A percentile compares a stretch with the other conserved stretches of the same genome.
Evolutionary conservation across 1,140 invertebrate species (phyloP).

Genomic region (Cyphomyrmex costatus): DNA sequence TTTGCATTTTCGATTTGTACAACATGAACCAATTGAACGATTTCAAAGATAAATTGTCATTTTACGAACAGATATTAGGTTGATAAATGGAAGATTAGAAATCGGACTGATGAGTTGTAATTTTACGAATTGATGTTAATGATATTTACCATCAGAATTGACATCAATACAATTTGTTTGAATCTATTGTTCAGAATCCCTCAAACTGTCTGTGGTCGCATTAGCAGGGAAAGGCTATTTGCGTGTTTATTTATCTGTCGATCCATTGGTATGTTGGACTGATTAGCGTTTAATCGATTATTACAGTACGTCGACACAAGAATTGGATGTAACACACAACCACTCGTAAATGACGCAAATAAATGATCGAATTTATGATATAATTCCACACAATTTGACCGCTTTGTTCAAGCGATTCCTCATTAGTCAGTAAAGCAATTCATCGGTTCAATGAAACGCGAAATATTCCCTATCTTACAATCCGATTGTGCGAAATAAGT

Average conservation of each 20-base stretch:
- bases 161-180: conserved; percentile 43
- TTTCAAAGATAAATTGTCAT: conserved; percentile 10
- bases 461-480: conserved; percentile 12
- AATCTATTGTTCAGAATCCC: not conserved
- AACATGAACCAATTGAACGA: not conserved
- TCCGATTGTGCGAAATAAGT: not conserved
- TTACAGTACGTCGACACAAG: conserved; percentile 27
- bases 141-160: conserved; percentile 34
- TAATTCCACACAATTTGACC: conserved; percentile 16
- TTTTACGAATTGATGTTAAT: conserved; percentile 44
- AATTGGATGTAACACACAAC: conserved; percentile 19
- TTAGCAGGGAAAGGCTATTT: conserved; percentile 26
- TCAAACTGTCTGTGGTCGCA: conserved; percentile 3
- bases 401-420: not conserved
- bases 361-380: conserved; percentile 45
- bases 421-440: conserved; percentile 4
- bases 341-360: conserved; percentile 21
- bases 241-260: conserved; percentile 49
- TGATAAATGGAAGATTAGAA: not conserved
- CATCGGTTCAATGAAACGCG: not conserved
- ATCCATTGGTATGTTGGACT: conserved; percentile 24
- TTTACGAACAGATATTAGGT: conserved; percentile 12
- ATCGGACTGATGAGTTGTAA: not conserved
- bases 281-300: conserved; percentile 60
- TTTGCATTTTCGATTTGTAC: not conserved